These are phyloP conservation scores for Acrossocheilus wenchowensis DNA, from an alignment of 2,797 vertebrate genomes.

Conservation along the genomic window DNA sequence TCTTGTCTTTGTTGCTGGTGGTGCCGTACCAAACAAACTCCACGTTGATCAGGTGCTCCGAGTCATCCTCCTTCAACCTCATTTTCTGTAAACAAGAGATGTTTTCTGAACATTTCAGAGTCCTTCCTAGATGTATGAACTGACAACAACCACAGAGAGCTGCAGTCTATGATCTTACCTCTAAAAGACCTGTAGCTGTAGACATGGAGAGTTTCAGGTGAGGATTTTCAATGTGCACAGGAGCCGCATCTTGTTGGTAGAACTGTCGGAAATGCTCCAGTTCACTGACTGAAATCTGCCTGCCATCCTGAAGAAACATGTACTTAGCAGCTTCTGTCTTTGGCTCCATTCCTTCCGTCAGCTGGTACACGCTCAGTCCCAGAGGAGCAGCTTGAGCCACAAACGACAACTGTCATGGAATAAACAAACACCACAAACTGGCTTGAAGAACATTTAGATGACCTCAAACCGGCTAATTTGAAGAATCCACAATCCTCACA, in stretches of 20 bases:
- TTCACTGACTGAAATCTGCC: conserved; percentile 52
- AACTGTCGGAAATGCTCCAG: conserved; percentile 80
- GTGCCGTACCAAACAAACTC: conserved; percentile 92
- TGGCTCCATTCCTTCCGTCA: conserved; percentile 74
- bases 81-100: conserved; percentile 75
- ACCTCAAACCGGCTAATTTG: neutral
- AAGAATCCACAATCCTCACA: neutral
- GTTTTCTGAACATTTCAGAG: conserved; percentile 13
- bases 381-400: conserved; percentile 82
- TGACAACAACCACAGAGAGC: neutral
- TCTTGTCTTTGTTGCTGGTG: conserved; percentile 84
- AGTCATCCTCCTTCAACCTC: conserved; percentile 77
- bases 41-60: conserved; percentile 77
- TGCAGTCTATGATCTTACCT: conserved; percentile 74
- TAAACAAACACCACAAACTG: neutral
- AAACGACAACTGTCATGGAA: conserved; percentile 82
- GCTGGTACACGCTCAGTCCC: conserved; percentile 82
- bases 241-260: conserved; percentile 66
- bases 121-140: neutral
- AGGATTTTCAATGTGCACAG: conserved; percentile 82
- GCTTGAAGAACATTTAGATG: neutral
- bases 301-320: conserved; percentile 69
- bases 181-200: conserved; percentile 80
- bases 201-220: conserved; percentile 85
- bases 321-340: conserved; percentile 78